phyloP scores from a whole-genome alignment of 2,888 invertebrate species.

The Pollenia amentaria region DNA sequence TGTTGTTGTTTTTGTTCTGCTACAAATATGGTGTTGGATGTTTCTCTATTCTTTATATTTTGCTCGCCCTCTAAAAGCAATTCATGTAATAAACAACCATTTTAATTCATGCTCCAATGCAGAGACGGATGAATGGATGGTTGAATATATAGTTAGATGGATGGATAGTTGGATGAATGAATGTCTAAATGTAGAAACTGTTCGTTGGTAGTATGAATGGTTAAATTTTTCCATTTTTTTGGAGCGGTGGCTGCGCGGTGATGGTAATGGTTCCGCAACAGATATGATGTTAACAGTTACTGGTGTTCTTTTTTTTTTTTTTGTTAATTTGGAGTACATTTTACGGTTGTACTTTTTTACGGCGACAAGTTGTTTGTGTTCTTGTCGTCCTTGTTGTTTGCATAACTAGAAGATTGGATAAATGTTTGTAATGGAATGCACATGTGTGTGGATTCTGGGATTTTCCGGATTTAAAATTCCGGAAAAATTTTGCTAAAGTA shows the following conservation, averaged over 20 bases:
- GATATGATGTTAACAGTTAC: background rate
- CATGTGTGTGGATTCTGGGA: background rate
- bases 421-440: background rate
- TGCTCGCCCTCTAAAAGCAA: constrained; percentile 16
- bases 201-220: background rate
- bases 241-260: too few species aligned
- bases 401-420: background rate
- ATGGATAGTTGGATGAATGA: constrained; percentile 5
- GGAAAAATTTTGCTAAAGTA: too few species aligned
- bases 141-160: background rate
- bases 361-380: background rate
- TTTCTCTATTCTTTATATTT: background rate
- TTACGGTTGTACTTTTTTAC: constrained; percentile 42
- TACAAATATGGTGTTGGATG: background rate
- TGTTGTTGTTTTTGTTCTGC: background rate
- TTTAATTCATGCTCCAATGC: constrained; percentile 31
- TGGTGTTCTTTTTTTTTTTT: background rate
- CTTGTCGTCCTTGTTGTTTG: constrained; percentile 1
- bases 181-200: background rate
- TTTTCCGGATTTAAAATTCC: too few species aligned
- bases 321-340: constrained; percentile 19
- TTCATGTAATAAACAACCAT: constrained; percentile 19
- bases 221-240: background rate
- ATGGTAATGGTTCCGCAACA: background rate
- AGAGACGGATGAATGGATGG: background rate